Evolutionary conservation across 2,113 vertebrate genomes (phyloP), one percentile per base, ranked within the genome.

Genomic region (Ursus arctos): DNA sequence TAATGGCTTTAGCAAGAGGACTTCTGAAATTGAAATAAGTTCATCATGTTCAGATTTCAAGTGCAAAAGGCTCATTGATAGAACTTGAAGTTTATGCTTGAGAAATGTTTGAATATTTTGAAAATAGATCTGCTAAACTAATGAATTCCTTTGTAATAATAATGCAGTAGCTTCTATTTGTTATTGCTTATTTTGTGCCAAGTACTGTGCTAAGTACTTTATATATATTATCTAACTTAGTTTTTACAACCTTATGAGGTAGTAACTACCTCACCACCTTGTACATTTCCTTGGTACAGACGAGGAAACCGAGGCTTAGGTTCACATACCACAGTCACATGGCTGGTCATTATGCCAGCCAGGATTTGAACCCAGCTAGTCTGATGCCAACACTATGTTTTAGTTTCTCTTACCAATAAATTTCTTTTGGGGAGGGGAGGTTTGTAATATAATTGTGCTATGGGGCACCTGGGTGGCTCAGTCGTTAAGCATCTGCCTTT

Each of bases 1-100:
- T n/a, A 49, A 71, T 83, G 28, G n/a, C 28, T 67, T 88, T 18
- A 84, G 82, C 16, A 95, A 83, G 53, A 92, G 36, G 95, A 71
- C 22, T 71, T 94, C 72, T 97, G 72, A 94, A 94, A 77, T 94
- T 21, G 57, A 43, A 22, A 21, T 63, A 77, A 61, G 13, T 92
- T 85, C 51, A 55, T 92, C 65, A 57, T 43, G 55, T 90, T 92
- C 61, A 36, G 28, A 90, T 79, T 14, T 55, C 63, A 71, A 88
- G n/a, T 40, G 53, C 19, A 53, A 76, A 72, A 86, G n/a, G 24
- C 69, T 92, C 11, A 28, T 19, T 8, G 33, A 22, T 76, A 43
- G 47, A 77, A 59, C 14, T 83, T 22, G 74, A 76, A 74, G 57
- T 67, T 94, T 33, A 53, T 86, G 19, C 33, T 53, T 88, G 49